These are phyloP conservation scores for Corvus moneduloides DNA, from an alignment of 2,113 vertebrate genomes.

Conservation along the genomic window DNA sequence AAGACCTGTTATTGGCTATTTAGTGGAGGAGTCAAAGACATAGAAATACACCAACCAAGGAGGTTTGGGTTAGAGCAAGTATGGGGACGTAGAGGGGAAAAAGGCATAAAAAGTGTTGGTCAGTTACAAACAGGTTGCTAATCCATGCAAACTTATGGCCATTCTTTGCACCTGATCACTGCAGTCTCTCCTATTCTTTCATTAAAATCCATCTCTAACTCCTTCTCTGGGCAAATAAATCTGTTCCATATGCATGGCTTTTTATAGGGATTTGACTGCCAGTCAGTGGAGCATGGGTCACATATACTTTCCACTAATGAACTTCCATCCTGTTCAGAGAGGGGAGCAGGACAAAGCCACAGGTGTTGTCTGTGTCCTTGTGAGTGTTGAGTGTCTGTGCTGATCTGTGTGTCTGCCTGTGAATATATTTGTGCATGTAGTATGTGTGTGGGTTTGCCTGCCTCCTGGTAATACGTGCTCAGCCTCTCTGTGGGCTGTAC, in stretches of 20 bases:
- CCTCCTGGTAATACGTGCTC: background rate
- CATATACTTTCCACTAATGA: background rate
- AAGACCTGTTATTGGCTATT: background rate
- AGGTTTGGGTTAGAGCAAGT: background rate
- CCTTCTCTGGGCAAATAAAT: background rate
- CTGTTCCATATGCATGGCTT: background rate
- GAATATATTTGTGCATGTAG: no score
- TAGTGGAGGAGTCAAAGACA: background rate
- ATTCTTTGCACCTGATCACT: background rate
- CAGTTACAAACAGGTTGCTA: background rate
- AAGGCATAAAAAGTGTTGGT: background rate
- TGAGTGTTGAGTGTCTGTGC: no score
- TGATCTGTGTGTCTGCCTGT: background rate
- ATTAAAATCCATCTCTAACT: background rate
- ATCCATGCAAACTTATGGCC: accelerated
- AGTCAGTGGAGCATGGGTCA: no score
- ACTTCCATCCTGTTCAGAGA: background rate
- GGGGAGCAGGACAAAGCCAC: accelerated
- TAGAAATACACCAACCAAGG: background rate
- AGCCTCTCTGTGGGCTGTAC: background rate
- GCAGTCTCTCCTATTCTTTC: background rate
- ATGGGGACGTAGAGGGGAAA: background rate
- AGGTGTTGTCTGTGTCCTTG: background rate
- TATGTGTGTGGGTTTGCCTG: background rate
- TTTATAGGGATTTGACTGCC: background rate